Evolutionary conservation across 2,113 vertebrate species (phyloP).

Genomic region (Monarcha castaneiventris): DNA sequence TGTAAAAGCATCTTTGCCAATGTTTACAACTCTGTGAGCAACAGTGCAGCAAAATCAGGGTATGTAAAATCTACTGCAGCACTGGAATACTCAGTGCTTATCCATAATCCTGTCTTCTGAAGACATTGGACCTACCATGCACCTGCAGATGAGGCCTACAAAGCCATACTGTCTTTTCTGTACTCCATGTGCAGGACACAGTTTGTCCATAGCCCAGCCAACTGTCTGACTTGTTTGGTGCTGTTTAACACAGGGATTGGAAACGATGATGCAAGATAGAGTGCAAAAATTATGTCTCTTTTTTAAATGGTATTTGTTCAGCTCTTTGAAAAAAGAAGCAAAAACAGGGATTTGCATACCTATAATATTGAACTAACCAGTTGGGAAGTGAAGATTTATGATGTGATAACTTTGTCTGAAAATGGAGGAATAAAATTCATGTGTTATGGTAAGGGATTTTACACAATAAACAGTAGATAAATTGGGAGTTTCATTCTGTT

Average conservation of each 20-base stretch:
- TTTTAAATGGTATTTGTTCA: not conserved
- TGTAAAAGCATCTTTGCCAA: not conserved
- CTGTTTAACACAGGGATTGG: not conserved
- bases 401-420: not conserved
- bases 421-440: not conserved
- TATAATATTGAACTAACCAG: not conserved
- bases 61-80: not conserved
- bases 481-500: not conserved
- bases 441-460: not conserved
- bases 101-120: not conserved
- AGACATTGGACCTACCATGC: not conserved
- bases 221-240: not conserved
- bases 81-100: not conserved
- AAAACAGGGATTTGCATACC: not conserved
- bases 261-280: not conserved
- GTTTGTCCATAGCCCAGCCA: not conserved
- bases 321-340: not conserved
- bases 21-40: not conserved
- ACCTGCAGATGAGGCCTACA: accelerated
- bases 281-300: not conserved
- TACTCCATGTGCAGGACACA: not conserved
- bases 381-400: not conserved
- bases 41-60: not conserved
- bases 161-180: not conserved
- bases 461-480: not conserved